Evolutionary conservation across 2,888 invertebrate genomes (phyloP).

Genomic region (Dolichopus griseipennis): DNA sequence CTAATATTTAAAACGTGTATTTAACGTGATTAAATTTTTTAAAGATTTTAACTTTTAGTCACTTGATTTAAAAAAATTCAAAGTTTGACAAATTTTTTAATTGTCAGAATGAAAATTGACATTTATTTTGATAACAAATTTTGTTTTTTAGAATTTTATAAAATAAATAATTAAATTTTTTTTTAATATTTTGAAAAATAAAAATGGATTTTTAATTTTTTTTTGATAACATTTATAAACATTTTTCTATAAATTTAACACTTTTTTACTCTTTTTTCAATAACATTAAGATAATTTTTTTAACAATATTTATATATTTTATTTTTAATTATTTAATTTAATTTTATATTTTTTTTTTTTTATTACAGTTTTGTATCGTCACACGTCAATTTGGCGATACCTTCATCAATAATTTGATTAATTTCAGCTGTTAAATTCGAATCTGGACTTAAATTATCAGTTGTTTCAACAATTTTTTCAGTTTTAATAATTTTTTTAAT

Average conservation of each 20-base stretch:
- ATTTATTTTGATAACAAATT: too few species aligned
- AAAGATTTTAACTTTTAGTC: too few species aligned
- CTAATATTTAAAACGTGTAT: too few species aligned
- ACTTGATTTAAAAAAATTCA: too few species aligned
- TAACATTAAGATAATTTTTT: neutral
- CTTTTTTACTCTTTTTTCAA: neutral
- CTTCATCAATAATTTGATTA: constrained; percentile 38
- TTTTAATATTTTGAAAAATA: too few species aligned
- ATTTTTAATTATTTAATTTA: neutral
- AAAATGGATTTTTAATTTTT: too few species aligned
- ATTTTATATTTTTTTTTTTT: constrained; percentile 15
- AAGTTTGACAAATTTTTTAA: too few species aligned
- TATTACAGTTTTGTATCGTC: constrained; percentile 25
- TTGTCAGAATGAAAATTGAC: too few species aligned
- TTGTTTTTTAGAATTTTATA: too few species aligned
- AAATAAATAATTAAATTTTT: too few species aligned
- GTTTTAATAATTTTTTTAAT: constrained; percentile 37
- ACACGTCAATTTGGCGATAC: constrained; percentile 34
- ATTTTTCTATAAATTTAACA: neutral
- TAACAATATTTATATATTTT: neutral
- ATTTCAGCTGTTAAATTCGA: constrained; percentile 36
- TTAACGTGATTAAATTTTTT: too few species aligned
- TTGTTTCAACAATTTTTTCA: constrained; percentile 36
- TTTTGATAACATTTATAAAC: neutral
- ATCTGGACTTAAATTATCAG: constrained; percentile 28